These are phyloP conservation scores for Maniola jurtina DNA, from an alignment of 1,140 invertebrate genomes.

Conservation along the genomic window DNA sequence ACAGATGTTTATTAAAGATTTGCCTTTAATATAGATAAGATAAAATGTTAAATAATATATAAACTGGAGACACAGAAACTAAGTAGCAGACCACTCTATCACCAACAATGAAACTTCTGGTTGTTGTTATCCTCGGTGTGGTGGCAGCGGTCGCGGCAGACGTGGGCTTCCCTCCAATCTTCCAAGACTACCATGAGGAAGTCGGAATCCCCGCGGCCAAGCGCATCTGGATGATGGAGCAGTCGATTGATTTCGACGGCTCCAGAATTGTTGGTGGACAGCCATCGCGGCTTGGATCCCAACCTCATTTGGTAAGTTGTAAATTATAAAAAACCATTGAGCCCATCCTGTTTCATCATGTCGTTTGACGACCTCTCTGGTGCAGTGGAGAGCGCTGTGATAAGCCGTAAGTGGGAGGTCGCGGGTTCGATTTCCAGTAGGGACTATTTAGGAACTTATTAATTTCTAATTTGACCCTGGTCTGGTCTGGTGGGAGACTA, in stretches of 20 bases:
- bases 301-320: slow-evolving; percentile 18
- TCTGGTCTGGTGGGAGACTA: no score
- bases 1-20: no score
- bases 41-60: no score
- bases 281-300: not conserved
- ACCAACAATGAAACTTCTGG: slow-evolving; percentile 13
- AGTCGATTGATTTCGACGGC: slow-evolving; percentile 19
- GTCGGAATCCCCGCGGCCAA: slow-evolving; percentile 15
- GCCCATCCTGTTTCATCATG: no score
- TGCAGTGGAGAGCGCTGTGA: no score
- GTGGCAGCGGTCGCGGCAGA: slow-evolving; percentile 9
- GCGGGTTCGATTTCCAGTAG: no score
- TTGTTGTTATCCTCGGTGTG: slow-evolving; percentile 8
- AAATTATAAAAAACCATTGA: not conserved
- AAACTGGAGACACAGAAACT: not conserved
- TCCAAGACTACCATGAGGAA: slow-evolving; percentile 13
- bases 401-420: no score
- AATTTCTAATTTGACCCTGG: no score
- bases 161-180: not conserved
- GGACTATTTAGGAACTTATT: no score
- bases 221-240: slow-evolving; percentile 8
- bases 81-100: not conserved
- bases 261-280: slow-evolving; percentile 18
- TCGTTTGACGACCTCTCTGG: no score
- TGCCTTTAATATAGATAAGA: no score